These are phyloP conservation scores for Melanaphis sacchari DNA, from an alignment of 1,140 invertebrate genomes.

Conservation along the genomic window DNA sequence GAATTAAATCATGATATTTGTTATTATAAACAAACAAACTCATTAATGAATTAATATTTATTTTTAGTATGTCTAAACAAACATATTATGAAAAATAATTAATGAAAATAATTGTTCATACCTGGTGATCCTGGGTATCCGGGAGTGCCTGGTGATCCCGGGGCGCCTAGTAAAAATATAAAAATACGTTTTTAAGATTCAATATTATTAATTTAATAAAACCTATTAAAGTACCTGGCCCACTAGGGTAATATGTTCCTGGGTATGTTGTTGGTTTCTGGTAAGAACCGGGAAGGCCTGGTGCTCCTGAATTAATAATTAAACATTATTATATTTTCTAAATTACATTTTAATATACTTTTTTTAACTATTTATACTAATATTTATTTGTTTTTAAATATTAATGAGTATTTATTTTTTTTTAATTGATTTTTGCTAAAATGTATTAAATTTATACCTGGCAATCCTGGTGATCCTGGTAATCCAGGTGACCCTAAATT, in stretches of 20 bases:
- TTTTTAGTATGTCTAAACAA: not conserved
- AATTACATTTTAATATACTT: not conserved
- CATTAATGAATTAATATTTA: not conserved
- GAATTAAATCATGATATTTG: not conserved
- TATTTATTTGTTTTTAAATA: not conserved
- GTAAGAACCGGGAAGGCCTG: not conserved
- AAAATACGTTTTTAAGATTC: constrained; percentile 26
- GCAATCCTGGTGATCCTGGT: constrained; percentile 59
- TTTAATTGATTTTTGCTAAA: not conserved
- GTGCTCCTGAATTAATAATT: constrained; percentile 24
- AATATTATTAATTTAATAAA: not conserved
- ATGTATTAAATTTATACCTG: constrained; percentile 29
- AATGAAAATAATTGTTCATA: not conserved
- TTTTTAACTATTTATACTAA: too few relatives aligned
- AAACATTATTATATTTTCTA: not conserved
- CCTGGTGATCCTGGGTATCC: constrained; percentile 49
- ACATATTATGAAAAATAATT: constrained; percentile 1
- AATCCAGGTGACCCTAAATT: constrained; percentile 59
- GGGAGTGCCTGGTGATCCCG: constrained; percentile 59
- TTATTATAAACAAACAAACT: not conserved
- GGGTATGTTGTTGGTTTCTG: constrained; percentile 35
- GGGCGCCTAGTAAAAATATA: constrained; percentile 57
- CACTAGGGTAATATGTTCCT: not conserved
- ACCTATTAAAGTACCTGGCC: not conserved
- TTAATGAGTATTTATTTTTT: not conserved